Percentiles rank a stretch among this genome's conserved stretches.
These are phyloP conservation scores for Branchinecta sandiegonensis DNA, from an alignment of 2,888 invertebrate genomes.

Conservation along the genomic window DNA sequence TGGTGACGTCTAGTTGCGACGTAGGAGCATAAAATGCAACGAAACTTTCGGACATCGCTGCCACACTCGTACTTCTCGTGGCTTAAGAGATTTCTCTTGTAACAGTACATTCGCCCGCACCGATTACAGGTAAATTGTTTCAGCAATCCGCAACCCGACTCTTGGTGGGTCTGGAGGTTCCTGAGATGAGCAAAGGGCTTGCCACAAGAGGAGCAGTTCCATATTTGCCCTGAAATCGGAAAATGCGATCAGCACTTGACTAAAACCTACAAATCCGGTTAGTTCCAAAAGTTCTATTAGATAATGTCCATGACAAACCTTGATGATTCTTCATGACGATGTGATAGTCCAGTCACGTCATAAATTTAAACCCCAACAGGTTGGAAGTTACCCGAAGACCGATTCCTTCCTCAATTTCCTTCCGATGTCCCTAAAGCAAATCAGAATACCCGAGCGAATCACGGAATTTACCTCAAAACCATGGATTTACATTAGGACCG, in stretches of 20 bases:
- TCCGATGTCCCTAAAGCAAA: no score
- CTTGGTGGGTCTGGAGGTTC: conserved; percentile 7
- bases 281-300: no score
- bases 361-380: no score
- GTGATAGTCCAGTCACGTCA: no score
- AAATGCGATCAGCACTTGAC: not conserved
- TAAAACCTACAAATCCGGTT: no score
- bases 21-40: not conserved
- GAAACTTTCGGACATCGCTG: not conserved
- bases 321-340: no score
- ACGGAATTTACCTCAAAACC: no score
- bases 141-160: conserved; percentile 2
- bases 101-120: not conserved
- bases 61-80: conserved; percentile 7
- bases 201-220: conserved; percentile 5
- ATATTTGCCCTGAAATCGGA: conserved; percentile 11
- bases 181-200: conserved; percentile 12
- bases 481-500: no score
- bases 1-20: conserved; percentile 7
- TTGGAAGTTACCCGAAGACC: no score
- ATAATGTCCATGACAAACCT: no score
- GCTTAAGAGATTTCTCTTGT: conserved; percentile 2
- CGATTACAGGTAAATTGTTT: not conserved
- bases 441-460: no score
- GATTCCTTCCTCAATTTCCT: no score